Evolutionary conservation across 2,797 vertebrate species (phyloP), one percentile per base, ranked within the genome.

Genomic region (Ptychadena robeensis): DNA sequence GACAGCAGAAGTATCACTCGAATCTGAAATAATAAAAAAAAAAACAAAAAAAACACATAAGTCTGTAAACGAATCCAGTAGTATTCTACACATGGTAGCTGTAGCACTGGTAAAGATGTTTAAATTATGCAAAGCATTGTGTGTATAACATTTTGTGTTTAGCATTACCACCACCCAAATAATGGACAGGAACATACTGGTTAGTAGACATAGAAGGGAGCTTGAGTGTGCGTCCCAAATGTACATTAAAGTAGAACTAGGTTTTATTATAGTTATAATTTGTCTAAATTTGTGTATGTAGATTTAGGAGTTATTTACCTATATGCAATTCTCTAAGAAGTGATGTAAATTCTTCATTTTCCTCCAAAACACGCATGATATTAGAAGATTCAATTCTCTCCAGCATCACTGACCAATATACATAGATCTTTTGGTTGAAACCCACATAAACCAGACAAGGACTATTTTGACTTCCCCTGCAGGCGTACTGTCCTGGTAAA

Each of bases 331-430:
- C 78, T 84, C 87, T 86, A 85, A 99, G 90, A 4, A 93, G 93
- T 30, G 14, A 73, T 59, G 9, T 90, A 87, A 95, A 97, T 79
- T 96, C 93, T 0, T 95, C 92, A 66, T 94, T 93, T 79, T 93
- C 87, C 69, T 97, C 96, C 86, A 99, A 90, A 27, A 98, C 89
- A 34, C 96, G 94, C 76, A 96, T 53, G 70, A 99, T 92, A 88
- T 96, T 98, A 22, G 96, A 98, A 82, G 97, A 97, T 87, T 98
- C 97, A 96, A 98, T 99, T 63, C 96, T 94, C 90, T 99, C 97
- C 85, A 99, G 93, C 86, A 94, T 91, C 81, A 99, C 96, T 86
- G 96, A 96, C 97, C 97, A 99, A 91, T 99, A 99, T 83, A 99
- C 94, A 68, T 97, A 96, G 89, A 99, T 98, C 88, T 98, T 99